Evolutionary conservation across 2,797 vertebrate genomes (phyloP).

Genomic region (Pseudotriccus pelzelni): DNA sequence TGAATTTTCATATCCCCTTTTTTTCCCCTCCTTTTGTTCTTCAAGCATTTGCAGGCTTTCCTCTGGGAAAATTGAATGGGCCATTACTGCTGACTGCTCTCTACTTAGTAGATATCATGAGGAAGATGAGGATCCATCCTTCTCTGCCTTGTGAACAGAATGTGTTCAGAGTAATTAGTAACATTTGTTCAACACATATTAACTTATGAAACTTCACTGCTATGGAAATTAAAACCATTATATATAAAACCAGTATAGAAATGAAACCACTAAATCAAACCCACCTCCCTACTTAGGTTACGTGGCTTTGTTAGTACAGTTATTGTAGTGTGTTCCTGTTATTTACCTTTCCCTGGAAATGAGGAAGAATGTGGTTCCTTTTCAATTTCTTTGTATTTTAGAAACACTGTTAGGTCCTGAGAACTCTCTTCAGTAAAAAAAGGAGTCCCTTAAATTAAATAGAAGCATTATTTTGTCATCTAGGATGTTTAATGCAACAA

Average conservation of each 20-base stretch:
- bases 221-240: neutral
- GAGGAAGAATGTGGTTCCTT: neutral
- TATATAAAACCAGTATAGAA: neutral
- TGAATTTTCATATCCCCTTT: neutral
- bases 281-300: neutral
- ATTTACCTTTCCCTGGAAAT: neutral
- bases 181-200: neutral
- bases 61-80: neutral
- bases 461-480: neutral
- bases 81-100: neutral
- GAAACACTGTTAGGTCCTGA: neutral
- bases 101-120: neutral
- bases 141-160: neutral
- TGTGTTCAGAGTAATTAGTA: neutral
- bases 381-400: neutral
- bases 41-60: neutral
- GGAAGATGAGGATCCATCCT: neutral
- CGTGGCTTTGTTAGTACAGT: neutral
- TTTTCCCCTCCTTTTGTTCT: neutral
- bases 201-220: neutral
- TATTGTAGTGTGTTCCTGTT: neutral
- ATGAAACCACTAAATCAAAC: neutral
- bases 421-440: neutral
- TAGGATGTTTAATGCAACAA: neutral
- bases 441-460: neutral